Conservation (phyloP, 2,888 invertebrate genomes). For the Lymantria monacha region DNA sequence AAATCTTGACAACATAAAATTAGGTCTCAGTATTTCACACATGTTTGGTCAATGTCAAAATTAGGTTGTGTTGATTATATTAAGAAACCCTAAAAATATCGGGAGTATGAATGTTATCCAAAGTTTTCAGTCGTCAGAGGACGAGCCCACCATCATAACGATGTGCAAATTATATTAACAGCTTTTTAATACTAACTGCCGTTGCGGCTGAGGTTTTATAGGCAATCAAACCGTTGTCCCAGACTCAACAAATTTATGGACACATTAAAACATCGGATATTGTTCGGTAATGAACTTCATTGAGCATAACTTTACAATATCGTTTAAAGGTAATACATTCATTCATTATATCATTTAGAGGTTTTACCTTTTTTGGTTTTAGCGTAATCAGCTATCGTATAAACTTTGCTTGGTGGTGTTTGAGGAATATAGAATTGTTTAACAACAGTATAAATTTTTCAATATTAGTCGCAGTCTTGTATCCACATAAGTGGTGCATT, state of each 20-base stretch:
- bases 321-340: slow-evolving; percentile 27
- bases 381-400: not conserved
- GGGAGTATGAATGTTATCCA: too few relatives aligned
- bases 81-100: too few relatives aligned
- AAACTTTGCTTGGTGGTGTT: too few relatives aligned
- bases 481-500: too few relatives aligned
- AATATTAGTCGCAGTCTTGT: too few relatives aligned
- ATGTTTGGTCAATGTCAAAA: too few relatives aligned
- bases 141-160: slow-evolving; percentile 42
- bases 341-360: slow-evolving; percentile 6
- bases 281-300: slow-evolving; percentile 44
- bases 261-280: slow-evolving; percentile 52
- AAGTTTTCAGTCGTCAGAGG: not conserved
- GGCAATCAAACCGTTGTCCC: slow-evolving; percentile 58
- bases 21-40: too few relatives aligned
- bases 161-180: slow-evolving; percentile 64
- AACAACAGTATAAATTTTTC: too few relatives aligned
- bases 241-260: slow-evolving; percentile 52
- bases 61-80: too few relatives aligned
- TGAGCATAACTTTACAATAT: slow-evolving; percentile 35
- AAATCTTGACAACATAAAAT: too few relatives aligned
- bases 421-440: too few relatives aligned
- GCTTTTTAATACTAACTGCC: slow-evolving; percentile 54
- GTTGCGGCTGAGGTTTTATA: slow-evolving; percentile 57
- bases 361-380: not conserved